Evolutionary conservation across 53 echinoderm and acorn worm genomes (phyloP).

Genomic region (Actinopyga echinites): DNA sequence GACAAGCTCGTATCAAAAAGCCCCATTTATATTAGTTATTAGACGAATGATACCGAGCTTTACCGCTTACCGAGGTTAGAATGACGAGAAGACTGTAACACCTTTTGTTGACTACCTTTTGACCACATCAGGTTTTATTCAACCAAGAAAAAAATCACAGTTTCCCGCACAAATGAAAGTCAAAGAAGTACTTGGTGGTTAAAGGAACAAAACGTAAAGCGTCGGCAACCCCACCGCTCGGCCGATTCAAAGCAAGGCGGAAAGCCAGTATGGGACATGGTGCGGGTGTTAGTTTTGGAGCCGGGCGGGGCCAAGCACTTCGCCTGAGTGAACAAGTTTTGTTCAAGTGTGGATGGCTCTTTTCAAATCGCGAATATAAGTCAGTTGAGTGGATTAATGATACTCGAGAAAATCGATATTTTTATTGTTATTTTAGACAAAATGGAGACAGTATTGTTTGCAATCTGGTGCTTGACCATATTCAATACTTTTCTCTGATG

Average conservation of each 20-base stretch:
- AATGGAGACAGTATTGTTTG: not conserved
- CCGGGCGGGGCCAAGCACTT: slow-evolving; percentile 8
- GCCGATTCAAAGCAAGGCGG: not conserved
- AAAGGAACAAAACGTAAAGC: too few relatives aligned
- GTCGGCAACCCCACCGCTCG: not conserved
- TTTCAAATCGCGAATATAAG: not conserved
- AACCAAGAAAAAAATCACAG: too few relatives aligned
- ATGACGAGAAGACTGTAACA: too few relatives aligned
- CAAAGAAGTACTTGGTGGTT: too few relatives aligned
- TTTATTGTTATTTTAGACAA: slow-evolving; percentile 2
- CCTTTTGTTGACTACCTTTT: slow-evolving; percentile 15
- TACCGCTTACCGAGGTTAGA: too few relatives aligned
- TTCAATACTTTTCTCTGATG: too few relatives aligned
- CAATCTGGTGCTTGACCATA: too few relatives aligned
- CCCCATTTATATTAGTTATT: too few relatives aligned
- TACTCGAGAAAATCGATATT: not conserved
- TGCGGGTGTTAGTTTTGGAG: slow-evolving; percentile 11
- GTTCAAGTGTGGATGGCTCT: not conserved
- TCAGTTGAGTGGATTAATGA: not conserved
- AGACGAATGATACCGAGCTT: too few relatives aligned
- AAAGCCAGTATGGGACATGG: slow-evolving; percentile 13
- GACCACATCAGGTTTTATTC: slow-evolving; percentile 4
- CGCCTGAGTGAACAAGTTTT: slow-evolving; percentile 6
- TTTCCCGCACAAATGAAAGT: too few relatives aligned
- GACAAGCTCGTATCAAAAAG: too few relatives aligned